Evolutionary conservation across 2,797 vertebrate species (phyloP), one percentile per base, ranked within the genome.

Genomic region (Remorina albescens): DNA sequence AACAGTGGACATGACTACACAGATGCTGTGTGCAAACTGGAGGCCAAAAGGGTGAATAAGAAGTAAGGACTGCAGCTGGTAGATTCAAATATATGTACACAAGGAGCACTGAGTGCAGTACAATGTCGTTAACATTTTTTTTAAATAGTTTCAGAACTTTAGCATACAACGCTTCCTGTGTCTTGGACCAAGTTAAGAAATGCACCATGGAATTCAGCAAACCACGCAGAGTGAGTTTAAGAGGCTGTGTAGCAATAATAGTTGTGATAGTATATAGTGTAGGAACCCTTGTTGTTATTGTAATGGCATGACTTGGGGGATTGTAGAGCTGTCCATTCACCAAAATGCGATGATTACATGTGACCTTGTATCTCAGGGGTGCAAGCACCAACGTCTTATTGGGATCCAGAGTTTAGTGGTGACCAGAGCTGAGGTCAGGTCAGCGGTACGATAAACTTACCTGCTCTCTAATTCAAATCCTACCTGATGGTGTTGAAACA

Each of bases 151-250:
- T 5, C 12, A 50, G n/a, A 0, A 0, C 0, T 0, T 1, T 8
- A 23, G 0, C 0, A 0, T 50, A 32, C 26, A 32, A 0, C 0
- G 0, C 12, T 7, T 62, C 49, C 28, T 93, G 91, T 62, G 1
- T 8, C 0, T 30, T 91, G 39, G 2, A 65, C 15, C 50, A 84
- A 0, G 21, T 39, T 5, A 69, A 41, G 78, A 83, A 0, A 0
- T 92, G 91, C 62, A 26, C 61, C 12, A 1, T 93, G 67, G 0
- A 28, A n/a, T n/a, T n/a, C n/a, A n/a, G n/a, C n/a, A n/a, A n/a
- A n/a, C n/a, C n/a, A n/a, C n/a, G n/a, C n/a, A n/a, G 0, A 0
- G 85, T 86, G 39, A 88, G 84, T 76, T 4, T 57, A 8, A 28
- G 16, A 5, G 44, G 1, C 10, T 36, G 12, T 16, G 8, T 19